These are phyloP conservation scores for Helobdella robusta DNA, from an alignment of 2,888 invertebrate genomes.

Conservation along the genomic window DNA sequence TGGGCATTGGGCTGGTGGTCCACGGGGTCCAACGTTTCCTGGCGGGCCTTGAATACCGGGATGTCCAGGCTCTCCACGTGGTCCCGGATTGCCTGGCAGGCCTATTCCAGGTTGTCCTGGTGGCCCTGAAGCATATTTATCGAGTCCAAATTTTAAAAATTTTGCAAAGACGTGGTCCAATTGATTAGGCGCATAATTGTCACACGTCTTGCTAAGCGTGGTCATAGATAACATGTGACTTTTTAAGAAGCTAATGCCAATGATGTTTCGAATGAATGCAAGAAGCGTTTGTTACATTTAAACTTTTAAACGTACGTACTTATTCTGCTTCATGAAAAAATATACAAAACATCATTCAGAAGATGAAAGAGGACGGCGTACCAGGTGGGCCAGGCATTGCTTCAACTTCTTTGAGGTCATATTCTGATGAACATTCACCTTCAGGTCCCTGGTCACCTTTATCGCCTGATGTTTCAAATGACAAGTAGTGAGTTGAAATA, in stretches of 20 bases:
- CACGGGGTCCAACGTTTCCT: conserved; percentile 32
- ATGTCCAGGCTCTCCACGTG: conserved; percentile 35
- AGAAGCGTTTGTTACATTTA: no score
- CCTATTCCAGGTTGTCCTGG: conserved; percentile 58
- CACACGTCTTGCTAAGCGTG: background rate
- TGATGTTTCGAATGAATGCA: no score
- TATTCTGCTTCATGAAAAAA: background rate
- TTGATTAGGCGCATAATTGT: no score
- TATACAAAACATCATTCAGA: background rate
- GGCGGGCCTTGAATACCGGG: conserved; percentile 39
- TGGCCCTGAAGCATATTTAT: conserved; percentile 65
- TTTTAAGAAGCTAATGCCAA: no score
- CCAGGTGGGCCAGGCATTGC: conserved; percentile 21
- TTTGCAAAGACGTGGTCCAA: no score
- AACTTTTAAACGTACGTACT: background rate
- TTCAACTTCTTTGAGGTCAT: background rate
- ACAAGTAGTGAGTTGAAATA: background rate
- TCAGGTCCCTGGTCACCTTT: conserved; percentile 53
- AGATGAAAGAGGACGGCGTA: no score
- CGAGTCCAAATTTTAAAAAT: conserved; percentile 15
- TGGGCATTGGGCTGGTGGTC: conserved; percentile 21
- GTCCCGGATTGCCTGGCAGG: conserved; percentile 16
- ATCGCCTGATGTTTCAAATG: conserved; percentile 59
- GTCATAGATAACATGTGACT: background rate
- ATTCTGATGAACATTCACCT: conserved; percentile 57